Base-by-base conservation (phyloP, 2,113 vertebrate genomes). In the Lampris megalopsis region DNA sequence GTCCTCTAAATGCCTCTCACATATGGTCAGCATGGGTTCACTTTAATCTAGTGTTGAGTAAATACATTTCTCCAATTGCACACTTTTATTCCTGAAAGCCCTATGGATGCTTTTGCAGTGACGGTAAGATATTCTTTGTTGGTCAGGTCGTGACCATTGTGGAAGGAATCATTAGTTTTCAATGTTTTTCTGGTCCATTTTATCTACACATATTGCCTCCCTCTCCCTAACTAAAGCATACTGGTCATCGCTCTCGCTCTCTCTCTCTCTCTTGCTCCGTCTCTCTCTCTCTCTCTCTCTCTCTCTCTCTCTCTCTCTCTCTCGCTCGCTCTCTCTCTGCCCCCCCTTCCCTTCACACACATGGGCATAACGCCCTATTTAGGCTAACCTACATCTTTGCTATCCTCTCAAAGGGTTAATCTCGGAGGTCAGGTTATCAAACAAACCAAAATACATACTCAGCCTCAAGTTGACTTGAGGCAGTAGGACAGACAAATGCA, bases 371-470 rank as follows among this genome's bases (percentile, higher is more conserved):
- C 68, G 42, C 11, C 38, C 9, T 6, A 52, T 68, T 49, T 4
- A 70, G 50, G 38, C 52, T 41, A 63, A 73, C 42, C 56, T 67
- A 67, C 57, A 66, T 72, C 79, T 71, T 53, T 41, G 35, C 45
- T 9, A 9, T 80, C 77, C 66, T 82, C 70, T 86, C 63, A 60
- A 70, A 64, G 36, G 61, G 78, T 82, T 90, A 77, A 89, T 77
- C 69, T 64, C 50, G 73, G 59, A 82, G 85, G 75, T 91, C 80
- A 86, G 77, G 78, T 80, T 79, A 79, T 68, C 59, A 77, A 88
- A 88, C 86, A 86, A 81, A 85, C 82, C 74, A 53, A 65, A 52
- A 76, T 48, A 84, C 66, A 45, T 71, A 40, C 58, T 52, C 6
- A 74, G n/a, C 56, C 41, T 59, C 54, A 6, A 6, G 1, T 9